Base-by-base conservation (phyloP, 2,797 vertebrate genomes). In the Acrossocheilus wenchowensis region DNA sequence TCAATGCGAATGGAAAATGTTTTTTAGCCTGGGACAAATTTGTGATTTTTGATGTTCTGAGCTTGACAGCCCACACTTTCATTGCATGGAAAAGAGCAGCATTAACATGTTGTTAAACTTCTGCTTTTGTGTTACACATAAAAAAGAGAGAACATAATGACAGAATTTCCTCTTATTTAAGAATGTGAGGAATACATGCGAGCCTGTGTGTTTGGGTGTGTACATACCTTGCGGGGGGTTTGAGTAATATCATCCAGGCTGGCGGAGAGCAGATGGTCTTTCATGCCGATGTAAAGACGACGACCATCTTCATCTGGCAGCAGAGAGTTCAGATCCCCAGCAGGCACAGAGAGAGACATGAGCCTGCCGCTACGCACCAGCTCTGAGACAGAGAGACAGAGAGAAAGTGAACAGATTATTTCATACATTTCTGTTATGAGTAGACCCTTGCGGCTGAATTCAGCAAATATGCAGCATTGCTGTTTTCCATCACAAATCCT, bases 161-260 rank as follows among this genome's bases (percentile, higher is more conserved):
- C 23, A 45, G 14, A 30, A 12, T 43, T 14, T 69, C 34, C 30
- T n/a, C 26, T 50, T 54, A 11, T 17, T 54, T 54, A 34, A n/a
- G 39, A n/a, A 72, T 43, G 14, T 19, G 30, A 43, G 69, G 26
- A 54, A 77, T 77, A n/a, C 23, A 73, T 73, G 17, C 45, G 57
- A 54, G 73, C 12, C 12, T 54, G 17, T 5, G 50, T 66, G 14
- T 43, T 19, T 68, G 81, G 66, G 64, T 26, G 34, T 41, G 50
- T 60, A 19, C 81, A 80, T 64, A 96, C 96, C 95, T 96, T 96
- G 89, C 89, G 94, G 78, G 94, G 94, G 84, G 93, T 94, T 88
- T 94, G 95, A 11, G 95, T 95, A 89, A 96, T 94, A 90, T 96
- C 95, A 86, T 96, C 95, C 93, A 96, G 91, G 85, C 93, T 96